A percentile compares a stretch with the other conserved stretches of the same genome.
Evolutionary conservation across 2,113 vertebrate species (phyloP).

Genomic region (Aphyosemion australe): DNA sequence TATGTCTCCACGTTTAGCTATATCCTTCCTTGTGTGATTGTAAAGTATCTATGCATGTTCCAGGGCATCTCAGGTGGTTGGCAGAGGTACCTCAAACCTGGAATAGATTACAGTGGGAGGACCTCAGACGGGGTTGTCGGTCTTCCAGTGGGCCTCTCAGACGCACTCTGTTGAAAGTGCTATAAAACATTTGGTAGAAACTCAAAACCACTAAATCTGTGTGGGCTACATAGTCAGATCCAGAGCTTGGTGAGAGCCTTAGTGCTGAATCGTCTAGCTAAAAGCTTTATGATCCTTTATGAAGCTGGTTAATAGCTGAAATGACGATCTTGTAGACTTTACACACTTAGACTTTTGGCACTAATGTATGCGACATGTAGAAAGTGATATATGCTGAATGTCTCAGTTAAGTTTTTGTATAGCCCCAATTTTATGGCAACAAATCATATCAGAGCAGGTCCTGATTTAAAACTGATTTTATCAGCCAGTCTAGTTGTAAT

Average conservation of each 20-base stretch:
- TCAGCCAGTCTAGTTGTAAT: too few species aligned
- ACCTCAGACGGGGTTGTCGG: conserved; percentile 39
- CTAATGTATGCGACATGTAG: neutral
- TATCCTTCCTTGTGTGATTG: neutral
- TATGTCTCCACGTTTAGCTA: neutral
- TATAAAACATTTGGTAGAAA: conserved; percentile 70
- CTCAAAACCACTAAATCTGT: conserved; percentile 67
- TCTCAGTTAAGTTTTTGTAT: too few species aligned
- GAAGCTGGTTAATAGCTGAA: conserved; percentile 26
- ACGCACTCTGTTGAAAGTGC: conserved; percentile 55
- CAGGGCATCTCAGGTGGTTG: neutral
- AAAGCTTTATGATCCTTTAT: conserved; percentile 34
- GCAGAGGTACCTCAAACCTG: conserved; percentile 40
- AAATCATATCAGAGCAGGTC: too few species aligned
- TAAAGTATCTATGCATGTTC: conserved; percentile 41
- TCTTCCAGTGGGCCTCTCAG: conserved; percentile 42
- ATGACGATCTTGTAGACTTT: conserved; percentile 8
- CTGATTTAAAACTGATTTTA: too few species aligned
- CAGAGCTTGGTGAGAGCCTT: conserved; percentile 30
- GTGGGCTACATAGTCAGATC: conserved; percentile 59
- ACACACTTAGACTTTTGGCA: neutral
- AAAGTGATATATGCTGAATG: too few species aligned
- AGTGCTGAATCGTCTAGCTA: conserved; percentile 19
- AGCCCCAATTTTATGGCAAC: too few species aligned
- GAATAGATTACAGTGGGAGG: conserved; percentile 62